Base-by-base conservation (phyloP, 1,140 invertebrate species). In the Hycleus cichorii region DNA sequence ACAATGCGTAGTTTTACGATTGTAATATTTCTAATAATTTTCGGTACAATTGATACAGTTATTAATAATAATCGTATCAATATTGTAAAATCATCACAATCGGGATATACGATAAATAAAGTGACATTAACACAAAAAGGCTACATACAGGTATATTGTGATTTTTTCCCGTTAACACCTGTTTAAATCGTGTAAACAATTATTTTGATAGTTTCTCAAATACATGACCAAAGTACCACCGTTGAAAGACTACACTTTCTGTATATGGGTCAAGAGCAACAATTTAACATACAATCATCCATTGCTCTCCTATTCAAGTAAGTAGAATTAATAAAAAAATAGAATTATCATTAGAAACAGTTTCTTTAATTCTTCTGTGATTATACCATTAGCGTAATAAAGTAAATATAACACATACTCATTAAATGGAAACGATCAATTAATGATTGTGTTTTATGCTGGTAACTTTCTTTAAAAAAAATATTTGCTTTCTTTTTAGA, bases 281-380 rank as follows among this genome's bases (percentile, higher is more conserved):
- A 82, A 84, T 58, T 66, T 85, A 7, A 77, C 75, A 0, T 70
- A 77, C 46, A 74, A 80, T n/a, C 83, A 86, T 69, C 81, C 79
- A 3, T 73, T 86, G 47, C 78, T 86, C 52, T 83, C 83, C 4
- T 86, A 85, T 64, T 81, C 83, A 26, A 80, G 84, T 85, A 71
- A 80, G 83, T 80, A 67, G 58, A 44, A 59, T 49, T 9, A 6
- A 45, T 24, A 10, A 48, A 45, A n/a, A 56, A 11, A 56, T 4
- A 18, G 18, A 18, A 18, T 18, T 18, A 18, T 32, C 32, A 32
- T 32, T 32, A 32, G 7, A 32, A 32, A 32, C 32, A 18, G 18
- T 18, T 18, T 18, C 18, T 18, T 18, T 18, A 1, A 18, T 18
- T 18, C 18, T 18, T 18, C 18, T 18, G 18, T 18, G 18, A 18